phyloP scores from a whole-genome alignment of 2,797 vertebrate species.

The Anabas testudineus region DNA sequence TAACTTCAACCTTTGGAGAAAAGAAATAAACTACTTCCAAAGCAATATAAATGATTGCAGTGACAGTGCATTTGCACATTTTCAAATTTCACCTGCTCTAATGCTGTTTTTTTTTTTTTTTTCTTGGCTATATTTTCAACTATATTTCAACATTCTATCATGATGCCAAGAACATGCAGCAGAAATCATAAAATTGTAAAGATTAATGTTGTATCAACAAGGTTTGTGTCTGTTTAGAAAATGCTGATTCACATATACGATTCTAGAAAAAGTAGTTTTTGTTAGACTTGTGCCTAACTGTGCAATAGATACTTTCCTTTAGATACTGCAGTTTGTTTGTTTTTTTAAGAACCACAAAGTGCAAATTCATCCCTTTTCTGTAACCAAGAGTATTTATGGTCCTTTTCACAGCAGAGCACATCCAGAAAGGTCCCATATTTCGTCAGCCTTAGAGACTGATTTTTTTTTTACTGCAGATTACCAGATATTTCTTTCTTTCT shows the following conservation, averaged over 20 bases:
- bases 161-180: conserved; percentile 5
- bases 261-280: neutral
- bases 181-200: conserved; percentile 22
- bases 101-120: neutral
- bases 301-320: conserved; percentile 12
- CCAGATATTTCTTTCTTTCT: neutral
- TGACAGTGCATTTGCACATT: conserved; percentile 9
- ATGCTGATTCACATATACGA: conserved; percentile 2
- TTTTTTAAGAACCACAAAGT: neutral
- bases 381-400: conserved; percentile 4
- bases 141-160: conserved; percentile 8
- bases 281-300: neutral
- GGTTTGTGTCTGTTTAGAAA: conserved; percentile 18
- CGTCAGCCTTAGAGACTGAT: neutral
- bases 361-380: neutral
- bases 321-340: conserved; percentile 19
- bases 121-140: conserved; percentile 2
- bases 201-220: conserved; percentile 26
- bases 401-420: neutral
- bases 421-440: neutral
- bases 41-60: conserved; percentile 30
- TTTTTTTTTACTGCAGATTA: conserved; percentile 12
- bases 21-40: conserved; percentile 22
- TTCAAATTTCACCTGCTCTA: conserved; percentile 22
- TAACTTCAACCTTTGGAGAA: conserved; percentile 11